Base-by-base conservation (phyloP, 2,888 invertebrate genomes). In the Sesamia inferens region DNA sequence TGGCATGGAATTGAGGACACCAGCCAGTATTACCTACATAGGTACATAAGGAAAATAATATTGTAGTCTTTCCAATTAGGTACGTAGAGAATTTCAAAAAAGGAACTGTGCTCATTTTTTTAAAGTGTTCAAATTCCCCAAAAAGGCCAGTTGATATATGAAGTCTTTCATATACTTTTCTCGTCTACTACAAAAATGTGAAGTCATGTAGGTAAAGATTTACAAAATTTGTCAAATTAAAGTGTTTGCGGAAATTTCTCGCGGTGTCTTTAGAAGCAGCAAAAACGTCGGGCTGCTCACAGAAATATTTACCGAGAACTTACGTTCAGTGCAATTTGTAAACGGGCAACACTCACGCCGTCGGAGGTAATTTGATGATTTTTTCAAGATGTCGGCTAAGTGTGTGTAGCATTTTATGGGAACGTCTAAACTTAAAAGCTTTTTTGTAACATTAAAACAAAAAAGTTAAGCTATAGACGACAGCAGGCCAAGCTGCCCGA, bases 161-260 rank as follows among this genome's bases (percentile, higher is more conserved):
- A 54, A 70, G 54, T 74, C 44, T 64, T 59, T 69, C 22, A 54
- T 68, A 58, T 67, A 57, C 54, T 64, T 82, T 67, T 80, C 70
- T 24, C 19, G 47, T 2, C 0, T 13, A 1, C 19, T 0, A 55
- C 61, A 66, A 48, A 66, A 75, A 78, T 75, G 78, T 75, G 42
- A 63, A 73, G 62, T 13, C 70, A 68, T 59, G 82, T 84, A 31
- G 31, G 31, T 31, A 69, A 84, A 83, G 62, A 74, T 79, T 83
- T 75, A 76, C 67, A 81, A 85, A 31, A 89, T 88, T 88, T 87
- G 86, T 85, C 86, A 87, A 87, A 87, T 87, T 87, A 87, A 88
- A 84, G 85, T 84, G 81, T 85, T 79, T 67, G 68, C 59, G 76
- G 71, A 71, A 71, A 79, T 83, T 80, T 75, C 80, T 77, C 82